phyloP scores from a whole-genome alignment of 2,888 invertebrate genomes.

The Malthinus flaveolus region DNA sequence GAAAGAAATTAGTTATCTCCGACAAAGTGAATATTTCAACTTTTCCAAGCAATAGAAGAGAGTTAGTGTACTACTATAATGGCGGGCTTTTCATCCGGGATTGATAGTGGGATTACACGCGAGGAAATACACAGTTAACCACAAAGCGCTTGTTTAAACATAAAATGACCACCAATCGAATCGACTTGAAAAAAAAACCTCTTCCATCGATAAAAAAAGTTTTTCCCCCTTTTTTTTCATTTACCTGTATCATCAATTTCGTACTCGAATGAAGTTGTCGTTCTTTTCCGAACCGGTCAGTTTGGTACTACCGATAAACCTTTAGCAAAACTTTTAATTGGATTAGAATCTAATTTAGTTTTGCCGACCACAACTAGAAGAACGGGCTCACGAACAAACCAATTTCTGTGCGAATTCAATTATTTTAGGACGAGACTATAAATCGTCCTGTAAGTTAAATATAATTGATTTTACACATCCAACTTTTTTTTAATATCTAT shows the following conservation, averaged over 20 bases:
- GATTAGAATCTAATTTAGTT: slow-evolving; percentile 58
- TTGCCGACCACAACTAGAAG: slow-evolving; percentile 51
- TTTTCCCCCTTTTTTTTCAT: too few relatives aligned
- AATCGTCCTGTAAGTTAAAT: slow-evolving; percentile 30
- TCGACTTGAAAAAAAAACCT: not conserved
- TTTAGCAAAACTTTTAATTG: slow-evolving; percentile 56
- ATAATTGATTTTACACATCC: slow-evolving; percentile 26
- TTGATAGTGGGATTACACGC: slow-evolving; percentile 44
- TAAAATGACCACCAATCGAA: slow-evolving; percentile 1
- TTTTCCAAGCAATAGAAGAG: slow-evolving; percentile 29
- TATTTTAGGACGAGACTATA: slow-evolving; percentile 33
- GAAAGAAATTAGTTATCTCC: slow-evolving; percentile 37
- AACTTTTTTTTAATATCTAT: slow-evolving; percentile 3
- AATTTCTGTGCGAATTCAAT: slow-evolving; percentile 43
- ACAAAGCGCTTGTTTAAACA: slow-evolving; percentile 10
- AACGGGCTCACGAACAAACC: slow-evolving; percentile 47
- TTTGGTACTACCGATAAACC: slow-evolving; percentile 42
- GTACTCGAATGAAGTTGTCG: slow-evolving; percentile 40
- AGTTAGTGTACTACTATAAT: slow-evolving; percentile 41
- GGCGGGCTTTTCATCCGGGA: slow-evolving; percentile 38
- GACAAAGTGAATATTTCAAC: slow-evolving; percentile 36
- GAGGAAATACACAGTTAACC: slow-evolving; percentile 38
- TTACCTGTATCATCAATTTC: slow-evolving; percentile 48
- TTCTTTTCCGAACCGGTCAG: slow-evolving; percentile 36
- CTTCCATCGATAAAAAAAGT: not conserved